Evolutionary conservation across 2,113 vertebrate species (phyloP).

Genomic region (Antigone vipio): DNA sequence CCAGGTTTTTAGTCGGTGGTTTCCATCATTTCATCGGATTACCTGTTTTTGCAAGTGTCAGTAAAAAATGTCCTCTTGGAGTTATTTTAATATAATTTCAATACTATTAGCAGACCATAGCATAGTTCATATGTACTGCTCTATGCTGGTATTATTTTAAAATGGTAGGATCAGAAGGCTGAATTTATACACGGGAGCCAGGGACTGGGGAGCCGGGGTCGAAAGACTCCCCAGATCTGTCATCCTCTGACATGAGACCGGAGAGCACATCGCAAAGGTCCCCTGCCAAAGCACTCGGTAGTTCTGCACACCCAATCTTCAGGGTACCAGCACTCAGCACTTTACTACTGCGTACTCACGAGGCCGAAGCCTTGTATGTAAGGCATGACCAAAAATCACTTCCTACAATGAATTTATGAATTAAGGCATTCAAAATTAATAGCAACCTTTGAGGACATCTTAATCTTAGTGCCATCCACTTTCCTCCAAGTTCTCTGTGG

Average conservation of each 20-base stretch:
- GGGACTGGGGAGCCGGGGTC: background rate
- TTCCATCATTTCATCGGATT: background rate
- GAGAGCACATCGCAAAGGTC: background rate
- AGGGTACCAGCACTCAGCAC: background rate
- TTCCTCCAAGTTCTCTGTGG: background rate
- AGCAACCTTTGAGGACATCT: background rate
- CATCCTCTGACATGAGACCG: rapidly evolving
- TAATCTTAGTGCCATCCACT: background rate
- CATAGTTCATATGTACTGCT: background rate
- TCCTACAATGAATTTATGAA: background rate
- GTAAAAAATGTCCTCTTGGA: background rate
- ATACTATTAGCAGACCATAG: background rate
- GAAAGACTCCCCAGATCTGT: background rate
- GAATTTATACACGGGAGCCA: background rate
- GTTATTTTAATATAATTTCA: background rate
- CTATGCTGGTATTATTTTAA: background rate
- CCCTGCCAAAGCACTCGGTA: background rate
- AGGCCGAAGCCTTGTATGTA: background rate
- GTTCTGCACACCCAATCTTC: background rate
- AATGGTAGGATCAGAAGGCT: background rate
- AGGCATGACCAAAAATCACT: background rate
- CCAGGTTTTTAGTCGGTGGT: background rate
- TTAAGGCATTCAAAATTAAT: background rate
- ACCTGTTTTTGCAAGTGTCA: background rate
- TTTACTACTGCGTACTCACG: background rate